Evolutionary conservation across 2,888 invertebrate genomes (phyloP).

Genomic region (Tenthredo mesomela): DNA sequence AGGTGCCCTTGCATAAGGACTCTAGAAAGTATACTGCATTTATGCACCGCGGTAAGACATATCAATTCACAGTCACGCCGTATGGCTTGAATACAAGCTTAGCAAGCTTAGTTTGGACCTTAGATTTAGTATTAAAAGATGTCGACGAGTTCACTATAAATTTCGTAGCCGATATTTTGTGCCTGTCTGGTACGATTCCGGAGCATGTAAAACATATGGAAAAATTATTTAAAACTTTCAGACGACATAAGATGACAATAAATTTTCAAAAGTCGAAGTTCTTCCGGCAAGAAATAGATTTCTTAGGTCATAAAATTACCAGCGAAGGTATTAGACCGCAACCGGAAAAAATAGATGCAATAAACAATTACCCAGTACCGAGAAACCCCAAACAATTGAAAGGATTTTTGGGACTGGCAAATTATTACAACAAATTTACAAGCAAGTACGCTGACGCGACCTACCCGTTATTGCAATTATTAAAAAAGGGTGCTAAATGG

Average conservation of each 20-base stretch:
- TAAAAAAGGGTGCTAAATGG: not conserved
- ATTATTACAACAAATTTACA: too few species aligned
- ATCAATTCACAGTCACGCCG: not conserved
- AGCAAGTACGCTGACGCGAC: not conserved
- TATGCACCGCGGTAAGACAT: not conserved
- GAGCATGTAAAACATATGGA: too few species aligned
- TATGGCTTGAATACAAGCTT: not conserved
- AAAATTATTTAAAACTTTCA: too few species aligned
- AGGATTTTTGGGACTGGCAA: too few species aligned
- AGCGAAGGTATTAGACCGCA: too few species aligned
- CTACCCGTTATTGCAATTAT: not conserved
- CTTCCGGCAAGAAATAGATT: too few species aligned
- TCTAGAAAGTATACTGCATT: not conserved
- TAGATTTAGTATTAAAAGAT: not conserved
- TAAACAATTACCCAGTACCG: too few species aligned
- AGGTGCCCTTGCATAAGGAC: not conserved
- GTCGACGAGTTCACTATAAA: rapidly evolving
- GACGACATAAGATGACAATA: too few species aligned
- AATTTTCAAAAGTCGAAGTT: too few species aligned
- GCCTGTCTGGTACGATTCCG: not conserved
- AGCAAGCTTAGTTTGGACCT: not conserved
- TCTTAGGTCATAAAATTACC: too few species aligned
- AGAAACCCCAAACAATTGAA: too few species aligned
- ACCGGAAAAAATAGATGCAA: too few species aligned
- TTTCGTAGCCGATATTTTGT: not conserved